Evolutionary conservation across 2,113 vertebrate species (phyloP).

Genomic region (Alethe diademata): DNA sequence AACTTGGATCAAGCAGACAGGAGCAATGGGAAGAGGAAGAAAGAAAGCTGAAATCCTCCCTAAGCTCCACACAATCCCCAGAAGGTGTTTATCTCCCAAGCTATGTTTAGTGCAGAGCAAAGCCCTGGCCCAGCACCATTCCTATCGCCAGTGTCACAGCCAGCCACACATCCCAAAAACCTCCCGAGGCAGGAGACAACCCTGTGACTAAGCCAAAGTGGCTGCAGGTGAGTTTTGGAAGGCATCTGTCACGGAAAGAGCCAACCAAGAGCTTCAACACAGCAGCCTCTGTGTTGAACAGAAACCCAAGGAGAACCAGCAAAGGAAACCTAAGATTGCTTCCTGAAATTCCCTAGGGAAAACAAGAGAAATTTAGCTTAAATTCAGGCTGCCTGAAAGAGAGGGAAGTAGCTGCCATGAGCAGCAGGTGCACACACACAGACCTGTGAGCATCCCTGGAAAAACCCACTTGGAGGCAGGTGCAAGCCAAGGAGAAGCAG

Average conservation of each 20-base stretch:
- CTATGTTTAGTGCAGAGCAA: slow-evolving; percentile 19
- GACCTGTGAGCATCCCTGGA: accelerated
- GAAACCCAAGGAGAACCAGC: not conserved
- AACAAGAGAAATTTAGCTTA: not conserved
- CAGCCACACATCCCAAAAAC: not conserved
- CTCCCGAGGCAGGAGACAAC: not conserved
- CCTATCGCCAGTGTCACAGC: not conserved
- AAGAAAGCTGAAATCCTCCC: not conserved
- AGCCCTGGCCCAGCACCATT: slow-evolving; percentile 12
- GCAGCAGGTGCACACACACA: accelerated
- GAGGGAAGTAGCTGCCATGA: not conserved
- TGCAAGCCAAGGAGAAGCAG: not conserved
- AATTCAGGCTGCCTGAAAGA: not conserved
- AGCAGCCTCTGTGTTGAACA: accelerated
- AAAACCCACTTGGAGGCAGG: accelerated
- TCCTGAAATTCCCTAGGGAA: not conserved
- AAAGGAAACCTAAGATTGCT: not conserved
- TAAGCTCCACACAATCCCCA: not conserved
- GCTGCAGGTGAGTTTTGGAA: not conserved
- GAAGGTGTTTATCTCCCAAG: slow-evolving; percentile 38
- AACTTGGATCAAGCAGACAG: not conserved
- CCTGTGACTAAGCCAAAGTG: not conserved
- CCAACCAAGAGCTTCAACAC: not conserved
- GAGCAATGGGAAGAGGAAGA: slow-evolving; percentile 1
- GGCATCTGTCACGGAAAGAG: not conserved